Evolutionary conservation across 2,797 vertebrate species (phyloP).

Genomic region (Geotria australis): DNA sequence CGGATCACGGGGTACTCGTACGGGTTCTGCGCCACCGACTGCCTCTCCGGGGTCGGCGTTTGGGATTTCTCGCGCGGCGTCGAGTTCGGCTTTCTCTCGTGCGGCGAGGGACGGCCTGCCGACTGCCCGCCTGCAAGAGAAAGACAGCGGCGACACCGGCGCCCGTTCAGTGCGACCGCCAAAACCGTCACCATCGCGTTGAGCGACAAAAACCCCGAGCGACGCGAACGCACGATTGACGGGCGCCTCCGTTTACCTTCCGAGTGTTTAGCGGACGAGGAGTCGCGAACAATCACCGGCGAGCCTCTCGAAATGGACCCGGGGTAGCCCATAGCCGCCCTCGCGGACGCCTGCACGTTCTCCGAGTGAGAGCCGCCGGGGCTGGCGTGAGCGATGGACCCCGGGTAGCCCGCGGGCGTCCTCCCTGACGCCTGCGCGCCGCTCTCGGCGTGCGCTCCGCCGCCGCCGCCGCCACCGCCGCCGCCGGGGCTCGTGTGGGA

Average conservation of each 20-base stretch:
- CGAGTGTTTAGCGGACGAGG: neutral
- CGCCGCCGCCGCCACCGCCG: too few species aligned
- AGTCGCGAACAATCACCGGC: slow-evolving; percentile 29
- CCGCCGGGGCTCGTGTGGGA: neutral
- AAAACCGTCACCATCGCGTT: too few species aligned
- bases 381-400: too few species aligned
- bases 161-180: slow-evolving; percentile 43
- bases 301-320: slow-evolving; percentile 57
- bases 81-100: slow-evolving; percentile 62
- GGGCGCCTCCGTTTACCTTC: neutral
- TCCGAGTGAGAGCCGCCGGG: too few species aligned
- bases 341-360: slow-evolving; percentile 1
- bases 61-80: slow-evolving; percentile 23
- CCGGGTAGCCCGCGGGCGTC: slow-evolving; percentile 22
- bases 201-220: too few species aligned
- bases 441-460: slow-evolving; percentile 7
- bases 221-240: too few species aligned
- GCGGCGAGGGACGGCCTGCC: slow-evolving; percentile 39
- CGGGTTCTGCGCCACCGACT: slow-evolving; percentile 40
- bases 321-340: slow-evolving; percentile 64
- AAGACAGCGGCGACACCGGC: neutral
- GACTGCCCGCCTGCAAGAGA: slow-evolving; percentile 21
- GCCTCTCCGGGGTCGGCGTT: slow-evolving; percentile 9
- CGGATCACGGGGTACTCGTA: slow-evolving; percentile 22
- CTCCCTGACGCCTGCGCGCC: slow-evolving; percentile 83